Evolutionary conservation across 2,113 vertebrate species (phyloP), one percentile per base, ranked within the genome.

Genomic region (Diadophis punctatus): DNA sequence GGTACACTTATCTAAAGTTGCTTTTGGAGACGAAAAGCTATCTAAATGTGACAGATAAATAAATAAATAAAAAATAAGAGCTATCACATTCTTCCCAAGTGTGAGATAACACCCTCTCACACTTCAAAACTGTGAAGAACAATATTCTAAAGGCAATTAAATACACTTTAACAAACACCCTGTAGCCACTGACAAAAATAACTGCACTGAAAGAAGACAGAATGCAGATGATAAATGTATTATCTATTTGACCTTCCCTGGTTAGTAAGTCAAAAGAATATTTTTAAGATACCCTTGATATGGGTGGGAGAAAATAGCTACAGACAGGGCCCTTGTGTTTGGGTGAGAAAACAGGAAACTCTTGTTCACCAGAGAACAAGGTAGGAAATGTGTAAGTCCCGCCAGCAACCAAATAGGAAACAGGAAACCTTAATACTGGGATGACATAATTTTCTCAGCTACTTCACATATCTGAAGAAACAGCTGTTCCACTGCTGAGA

Each of bases 351-450:
- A 68, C 11, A 43, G 90, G 80, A 94, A 91, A 30, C 39, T 89
- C 27, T 0, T 93, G 85, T 63, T 90, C 53, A 58, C 80, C 89
- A 90, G 30, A 1, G 74, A 34, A 46, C 91, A 49, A 53, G 30
- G 43, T 58, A 88, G 90, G 90, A 88, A 93, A 48, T 43, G 22
- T 87, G 92, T 91, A 94, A 51, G 56, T 84, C 94, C 89, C 51
- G 89, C 88, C 91, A 84, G 27, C 56, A 91, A 91, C 39, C 88
- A 80, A 90, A 91, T 46, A 87, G 88, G 92, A 94, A 94, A 90
- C 92, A 87, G 58, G 92, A 93, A 93, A 93, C 93, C 53, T 84
- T 6, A 90, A 95, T 30, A 92, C 92, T 85, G 46, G 93, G 94
- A 51, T 68, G 95, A 84, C 46, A 80, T 91, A 48, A 93, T 93